These are phyloP conservation scores for Eudemis profundana DNA, from an alignment of 2,888 invertebrate species.

Conservation along the genomic window DNA sequence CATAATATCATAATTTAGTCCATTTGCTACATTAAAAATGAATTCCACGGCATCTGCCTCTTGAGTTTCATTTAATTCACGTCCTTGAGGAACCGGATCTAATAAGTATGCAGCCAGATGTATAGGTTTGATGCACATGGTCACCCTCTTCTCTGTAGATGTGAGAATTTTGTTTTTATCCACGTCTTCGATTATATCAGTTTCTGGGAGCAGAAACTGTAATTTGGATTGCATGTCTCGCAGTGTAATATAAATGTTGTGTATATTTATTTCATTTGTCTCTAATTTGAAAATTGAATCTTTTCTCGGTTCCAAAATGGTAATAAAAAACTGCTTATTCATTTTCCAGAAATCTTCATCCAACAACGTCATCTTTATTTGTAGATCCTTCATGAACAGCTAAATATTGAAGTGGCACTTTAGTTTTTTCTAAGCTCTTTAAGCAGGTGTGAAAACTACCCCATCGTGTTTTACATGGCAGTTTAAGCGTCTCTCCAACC, in stretches of 20 bases:
- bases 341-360: slow-evolving; percentile 47
- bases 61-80: background rate
- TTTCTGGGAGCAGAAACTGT: background rate
- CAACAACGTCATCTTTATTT: slow-evolving; percentile 41
- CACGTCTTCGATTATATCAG: no score
- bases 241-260: no score
- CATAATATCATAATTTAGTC: background rate
- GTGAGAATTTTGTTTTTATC: background rate
- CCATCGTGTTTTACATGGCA: background rate
- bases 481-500: background rate
- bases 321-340: slow-evolving; percentile 40
- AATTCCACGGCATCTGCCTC: background rate
- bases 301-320: slow-evolving; percentile 45
- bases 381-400: background rate
- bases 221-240: slow-evolving; percentile 1
- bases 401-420: background rate
- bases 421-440: background rate
- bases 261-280: no score
- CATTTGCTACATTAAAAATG: background rate
- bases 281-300: slow-evolving; percentile 46
- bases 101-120: background rate
- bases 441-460: background rate
- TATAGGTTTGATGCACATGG: background rate
- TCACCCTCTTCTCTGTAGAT: background rate
- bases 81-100: background rate